phyloP scores from a whole-genome alignment of 2,888 invertebrate species.

The Sinelater perroti region DNA sequence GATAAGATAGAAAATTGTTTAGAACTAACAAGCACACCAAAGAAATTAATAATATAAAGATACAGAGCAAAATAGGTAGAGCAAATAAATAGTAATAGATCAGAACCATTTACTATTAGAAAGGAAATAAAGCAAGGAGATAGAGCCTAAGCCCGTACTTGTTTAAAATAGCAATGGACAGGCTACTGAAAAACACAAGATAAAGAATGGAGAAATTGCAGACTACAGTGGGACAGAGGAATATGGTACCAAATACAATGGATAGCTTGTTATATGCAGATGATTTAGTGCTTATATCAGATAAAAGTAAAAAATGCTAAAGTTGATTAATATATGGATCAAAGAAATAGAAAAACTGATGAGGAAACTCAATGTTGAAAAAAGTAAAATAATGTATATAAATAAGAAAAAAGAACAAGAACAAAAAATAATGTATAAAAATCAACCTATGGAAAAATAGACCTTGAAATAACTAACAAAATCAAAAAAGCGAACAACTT shows the following conservation, averaged over 20 bases:
- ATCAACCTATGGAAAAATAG: too few species aligned
- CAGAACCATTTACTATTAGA: neutral
- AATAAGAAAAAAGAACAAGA: too few species aligned
- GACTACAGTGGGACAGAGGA: slow-evolving; percentile 7
- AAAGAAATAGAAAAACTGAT: slow-evolving; percentile 7
- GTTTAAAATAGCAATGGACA: slow-evolving; percentile 4
- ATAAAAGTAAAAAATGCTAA: slow-evolving; percentile 2
- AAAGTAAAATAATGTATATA: too few species aligned
- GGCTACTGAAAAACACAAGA: slow-evolving; percentile 1
- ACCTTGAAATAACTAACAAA: too few species aligned
- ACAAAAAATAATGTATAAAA: too few species aligned
- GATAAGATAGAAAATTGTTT: neutral
- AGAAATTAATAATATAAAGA: slow-evolving; percentile 3
- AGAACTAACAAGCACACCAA: slow-evolving; percentile 3
- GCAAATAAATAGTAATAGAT: neutral
- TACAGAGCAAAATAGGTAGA: slow-evolving; percentile 2
- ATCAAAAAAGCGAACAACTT: too few species aligned
- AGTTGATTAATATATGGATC: slow-evolving; percentile 1
- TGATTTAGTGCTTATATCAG: slow-evolving; percentile 3
- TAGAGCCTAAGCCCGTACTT: slow-evolving; percentile 2
- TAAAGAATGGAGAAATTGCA: slow-evolving; percentile 8
- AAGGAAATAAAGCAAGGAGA: slow-evolving; percentile 8
- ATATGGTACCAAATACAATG: slow-evolving; percentile 4
- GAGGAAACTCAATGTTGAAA: too few species aligned
- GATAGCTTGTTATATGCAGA: slow-evolving; percentile 5